A percentile compares a stretch with the other conserved stretches of the same genome.
phyloP scores from a whole-genome alignment of 2,113 vertebrate genomes.

The Alligator sinensis region DNA sequence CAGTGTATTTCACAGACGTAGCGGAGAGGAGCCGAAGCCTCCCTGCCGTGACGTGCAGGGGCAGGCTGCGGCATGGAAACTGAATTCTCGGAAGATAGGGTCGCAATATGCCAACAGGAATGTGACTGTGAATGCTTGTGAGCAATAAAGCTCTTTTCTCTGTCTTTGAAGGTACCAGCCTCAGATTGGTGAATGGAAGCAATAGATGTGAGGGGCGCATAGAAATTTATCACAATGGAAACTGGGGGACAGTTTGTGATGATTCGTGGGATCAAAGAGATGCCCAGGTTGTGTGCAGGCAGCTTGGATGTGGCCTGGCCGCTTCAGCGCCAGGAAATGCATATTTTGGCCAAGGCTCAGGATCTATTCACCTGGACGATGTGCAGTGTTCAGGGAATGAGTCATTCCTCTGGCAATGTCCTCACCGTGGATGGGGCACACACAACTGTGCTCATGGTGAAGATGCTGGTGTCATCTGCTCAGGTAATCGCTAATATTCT shows the following conservation, averaged over 20 bases:
- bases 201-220: constrained; percentile 36
- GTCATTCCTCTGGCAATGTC: fast-evolving
- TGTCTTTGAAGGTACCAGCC: neutral
- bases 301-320: constrained; percentile 34
- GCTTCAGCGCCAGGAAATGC: neutral
- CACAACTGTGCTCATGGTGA: fast-evolving
- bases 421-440: neutral
- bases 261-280: constrained; percentile 29
- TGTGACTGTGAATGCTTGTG: neutral
- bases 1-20: too few species aligned
- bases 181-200: neutral
- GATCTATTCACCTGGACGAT: neutral
- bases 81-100: too few species aligned
- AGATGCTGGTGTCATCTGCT: constrained; percentile 30
- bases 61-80: too few species aligned
- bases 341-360: neutral
- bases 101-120: neutral
- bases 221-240: constrained; percentile 24
- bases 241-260: constrained; percentile 48
- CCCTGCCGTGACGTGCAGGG: too few species aligned
- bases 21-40: too few species aligned
- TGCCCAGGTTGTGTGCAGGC: neutral
- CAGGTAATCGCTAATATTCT: neutral
- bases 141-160: neutral
- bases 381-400: neutral